Evolutionary conservation across 2,113 vertebrate species (phyloP), one percentile per base, ranked within the genome.

Genomic region (Eolophus roseicapilla): DNA sequence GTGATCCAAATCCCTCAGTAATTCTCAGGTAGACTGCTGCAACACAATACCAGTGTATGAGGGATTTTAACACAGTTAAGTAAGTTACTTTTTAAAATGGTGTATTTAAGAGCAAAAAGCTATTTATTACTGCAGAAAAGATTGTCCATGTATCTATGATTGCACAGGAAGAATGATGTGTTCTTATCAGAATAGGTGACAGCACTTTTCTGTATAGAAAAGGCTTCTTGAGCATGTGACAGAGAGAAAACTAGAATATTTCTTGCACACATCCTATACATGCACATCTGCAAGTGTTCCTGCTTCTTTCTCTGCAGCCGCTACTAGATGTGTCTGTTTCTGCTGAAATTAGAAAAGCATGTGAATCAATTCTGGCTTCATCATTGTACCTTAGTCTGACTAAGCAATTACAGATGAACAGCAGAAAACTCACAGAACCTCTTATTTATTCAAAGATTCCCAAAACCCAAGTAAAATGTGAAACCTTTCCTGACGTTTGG

Each of bases 271-370:
- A 59, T 28, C 50, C 21, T 41, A n/a, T 65, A 62, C 31, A 31
- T 53, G 69, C 55, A 88, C 55, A 89, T 84, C 77, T 96, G 60
- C 50, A 83, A 78, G 3, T 33, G 25, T 47, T 91, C 60, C 44
- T 84, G 76, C 64, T 77, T 76, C 53, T 43, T 78, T n/a, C 68
- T 65, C 29, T 59, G 50, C 81, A 70, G 53, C 17, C 50, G 46
- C 43, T 60, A 17, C 37, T 71, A 59, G 9, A 43, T 1, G 4
- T 43, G 39, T 68, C 50, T 71, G 23, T 39, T 92, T 79, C 82
- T 76, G 52, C 60, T 91, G 39, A 87, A 90, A 93, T 87, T 73
- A 93, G 60, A 82, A 93, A 84, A 88, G 67, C 23, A 35, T 62
- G 39, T 50, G 78, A 71, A 68, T 55, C 47, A 53, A 15, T 67